phyloP scores from a whole-genome alignment of 2,113 vertebrate species.

The Sinocyclocheilus grahami region DNA sequence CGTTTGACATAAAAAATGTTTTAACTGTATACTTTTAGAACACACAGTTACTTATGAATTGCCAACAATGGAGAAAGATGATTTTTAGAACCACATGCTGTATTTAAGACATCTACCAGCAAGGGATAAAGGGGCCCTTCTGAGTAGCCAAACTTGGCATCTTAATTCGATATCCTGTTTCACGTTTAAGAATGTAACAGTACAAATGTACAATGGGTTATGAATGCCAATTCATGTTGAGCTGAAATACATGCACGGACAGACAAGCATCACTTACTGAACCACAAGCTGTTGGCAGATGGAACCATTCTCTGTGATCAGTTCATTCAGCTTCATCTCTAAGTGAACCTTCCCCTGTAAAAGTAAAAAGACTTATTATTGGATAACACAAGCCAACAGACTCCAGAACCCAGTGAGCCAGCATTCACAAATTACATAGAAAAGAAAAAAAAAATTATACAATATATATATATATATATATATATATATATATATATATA shows the following conservation, averaged over 20 bases:
- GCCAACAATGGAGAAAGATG: not conserved
- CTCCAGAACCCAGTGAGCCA: not conserved
- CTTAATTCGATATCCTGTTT: not conserved
- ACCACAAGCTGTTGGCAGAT: conserved; percentile 84
- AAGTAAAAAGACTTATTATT: conserved; percentile 1
- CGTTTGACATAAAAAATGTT: not conserved
- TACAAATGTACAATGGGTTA: not conserved
- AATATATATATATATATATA: too few relatives aligned
- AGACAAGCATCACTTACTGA: conserved; percentile 85
- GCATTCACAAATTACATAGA: not conserved
- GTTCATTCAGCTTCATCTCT: conserved; percentile 93
- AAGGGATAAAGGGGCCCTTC: not conserved
- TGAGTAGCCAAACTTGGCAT: not conserved
- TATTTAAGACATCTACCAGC: not conserved
- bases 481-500: too few relatives aligned
- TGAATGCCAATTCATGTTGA: not conserved
- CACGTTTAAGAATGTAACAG: not conserved
- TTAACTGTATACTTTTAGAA: not conserved
- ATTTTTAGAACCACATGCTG: too few relatives aligned
- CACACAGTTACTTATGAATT: not conserved
- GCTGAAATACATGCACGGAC: not conserved
- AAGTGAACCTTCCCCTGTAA: conserved; percentile 96
- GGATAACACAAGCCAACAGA: too few relatives aligned
- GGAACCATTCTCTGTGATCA: conserved; percentile 95
- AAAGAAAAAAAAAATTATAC: not conserved